phyloP scores from a whole-genome alignment of 2,113 vertebrate species.

The Ctenodactylus gundi region DNA sequence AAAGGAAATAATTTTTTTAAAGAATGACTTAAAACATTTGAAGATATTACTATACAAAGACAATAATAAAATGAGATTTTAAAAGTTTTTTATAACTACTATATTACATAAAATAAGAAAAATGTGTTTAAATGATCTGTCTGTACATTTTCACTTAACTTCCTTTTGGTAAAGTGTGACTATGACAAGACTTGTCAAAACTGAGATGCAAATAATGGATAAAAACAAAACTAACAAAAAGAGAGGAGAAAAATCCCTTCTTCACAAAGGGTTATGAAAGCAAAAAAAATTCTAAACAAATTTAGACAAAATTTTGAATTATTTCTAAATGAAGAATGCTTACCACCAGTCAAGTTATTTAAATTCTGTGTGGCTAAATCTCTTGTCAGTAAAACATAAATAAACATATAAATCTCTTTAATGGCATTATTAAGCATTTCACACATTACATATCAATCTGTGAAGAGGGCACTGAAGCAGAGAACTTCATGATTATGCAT shows the following conservation, averaged over 20 bases:
- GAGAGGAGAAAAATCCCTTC: not conserved
- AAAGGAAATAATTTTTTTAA: not conserved
- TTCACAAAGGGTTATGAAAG: not conserved
- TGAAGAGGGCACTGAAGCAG: not conserved
- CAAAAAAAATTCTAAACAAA: not conserved
- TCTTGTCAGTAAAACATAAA: conserved; percentile 29
- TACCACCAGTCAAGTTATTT: not conserved
- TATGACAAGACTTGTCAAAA: not conserved
- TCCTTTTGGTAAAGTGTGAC: not conserved
- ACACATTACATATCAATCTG: not conserved
- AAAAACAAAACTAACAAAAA: not conserved
- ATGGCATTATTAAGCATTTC: conserved; percentile 1
- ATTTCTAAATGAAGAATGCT: conserved; percentile 18
- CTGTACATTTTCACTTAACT: not conserved
- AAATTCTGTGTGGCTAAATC: not conserved
- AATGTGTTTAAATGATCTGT: not conserved
- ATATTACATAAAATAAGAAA: not conserved
- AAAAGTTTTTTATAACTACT: not conserved
- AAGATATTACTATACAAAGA: not conserved
- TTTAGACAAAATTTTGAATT: not conserved
- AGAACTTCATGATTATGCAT: not conserved
- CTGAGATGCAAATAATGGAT: not conserved
- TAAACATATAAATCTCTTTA: conserved; percentile 30
- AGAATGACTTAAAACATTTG: not conserved
- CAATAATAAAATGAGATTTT: not conserved